These are phyloP conservation scores for Microctonus brassicae DNA, from an alignment of 2,888 invertebrate species.

Conservation along the genomic window DNA sequence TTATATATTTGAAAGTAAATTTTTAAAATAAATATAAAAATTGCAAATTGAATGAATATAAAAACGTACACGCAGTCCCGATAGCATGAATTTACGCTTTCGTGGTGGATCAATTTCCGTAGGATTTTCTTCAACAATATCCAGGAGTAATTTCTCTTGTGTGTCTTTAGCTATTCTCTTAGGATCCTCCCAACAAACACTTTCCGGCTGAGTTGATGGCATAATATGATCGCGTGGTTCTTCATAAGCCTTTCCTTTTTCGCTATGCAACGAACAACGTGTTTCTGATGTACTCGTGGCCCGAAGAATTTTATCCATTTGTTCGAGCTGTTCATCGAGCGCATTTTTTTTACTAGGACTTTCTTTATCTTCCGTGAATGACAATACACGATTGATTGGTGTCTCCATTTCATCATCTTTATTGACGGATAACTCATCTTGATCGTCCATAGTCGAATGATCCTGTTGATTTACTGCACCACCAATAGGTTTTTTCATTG, in stretches of 20 bases:
- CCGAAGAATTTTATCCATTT: conserved; percentile 59
- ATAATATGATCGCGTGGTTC: conserved; percentile 48
- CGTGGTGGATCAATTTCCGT: conserved; percentile 11
- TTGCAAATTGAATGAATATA: neutral
- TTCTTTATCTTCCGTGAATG: conserved; percentile 51
- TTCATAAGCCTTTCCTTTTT: conserved; percentile 52
- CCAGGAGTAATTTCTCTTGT: neutral
- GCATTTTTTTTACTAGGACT: conserved; percentile 51
- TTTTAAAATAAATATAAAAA: neutral
- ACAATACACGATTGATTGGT: conserved; percentile 56
- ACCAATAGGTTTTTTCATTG: conserved; percentile 54
- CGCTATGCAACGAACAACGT: conserved; percentile 57
- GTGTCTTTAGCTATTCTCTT: conserved; percentile 34
- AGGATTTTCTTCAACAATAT: conserved; percentile 30
- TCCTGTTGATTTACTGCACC: neutral
- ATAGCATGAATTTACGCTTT: conserved; percentile 63
- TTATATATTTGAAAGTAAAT: neutral
- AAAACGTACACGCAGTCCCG: conserved; percentile 49
- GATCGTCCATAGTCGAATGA: neutral
- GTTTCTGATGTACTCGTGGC: conserved; percentile 55
- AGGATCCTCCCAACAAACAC: conserved; percentile 81
- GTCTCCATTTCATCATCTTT: conserved; percentile 20
- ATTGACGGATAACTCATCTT: neutral
- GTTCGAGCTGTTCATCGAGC: conserved; percentile 59
- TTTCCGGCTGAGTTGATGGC: conserved; percentile 74